These are phyloP conservation scores for Sarcophaga peregrina DNA, from an alignment of 1,140 invertebrate species.

Conservation along the genomic window DNA sequence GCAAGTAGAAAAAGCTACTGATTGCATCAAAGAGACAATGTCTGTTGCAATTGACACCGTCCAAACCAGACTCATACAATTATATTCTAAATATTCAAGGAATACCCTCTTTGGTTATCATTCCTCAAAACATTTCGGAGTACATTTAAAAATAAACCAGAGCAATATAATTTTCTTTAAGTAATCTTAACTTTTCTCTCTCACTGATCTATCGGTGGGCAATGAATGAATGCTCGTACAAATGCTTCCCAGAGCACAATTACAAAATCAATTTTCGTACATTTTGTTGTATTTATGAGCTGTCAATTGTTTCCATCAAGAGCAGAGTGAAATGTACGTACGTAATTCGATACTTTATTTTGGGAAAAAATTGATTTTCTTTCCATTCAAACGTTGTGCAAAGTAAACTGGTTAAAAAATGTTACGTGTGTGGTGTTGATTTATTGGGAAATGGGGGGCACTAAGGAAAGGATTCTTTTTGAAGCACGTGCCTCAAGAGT, in stretches of 20 bases:
- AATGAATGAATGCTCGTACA: not conserved
- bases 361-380: conserved; percentile 29
- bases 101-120: too few species aligned
- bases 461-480: conserved; percentile 1
- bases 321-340: not conserved
- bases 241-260: not conserved
- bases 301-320: conserved; percentile 23
- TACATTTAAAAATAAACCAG: too few species aligned
- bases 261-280: not conserved
- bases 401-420: conserved; percentile 29
- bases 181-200: not conserved
- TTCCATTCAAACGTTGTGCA: not conserved
- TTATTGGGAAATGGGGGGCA: conserved; percentile 16
- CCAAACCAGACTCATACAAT: too few species aligned
- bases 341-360: conserved; percentile 26
- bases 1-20: too few species aligned
- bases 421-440: conserved; percentile 14
- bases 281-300: conserved; percentile 30
- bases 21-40: too few species aligned
- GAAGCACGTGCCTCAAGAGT: conserved; percentile 23
- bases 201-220: not conserved
- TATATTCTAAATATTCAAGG: too few species aligned
- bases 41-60: too few species aligned
- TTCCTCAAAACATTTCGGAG: too few species aligned
- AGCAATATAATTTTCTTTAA: too few species aligned